Conservation (phyloP, 1,140 invertebrate species). For the Sinella curviseta region DNA sequence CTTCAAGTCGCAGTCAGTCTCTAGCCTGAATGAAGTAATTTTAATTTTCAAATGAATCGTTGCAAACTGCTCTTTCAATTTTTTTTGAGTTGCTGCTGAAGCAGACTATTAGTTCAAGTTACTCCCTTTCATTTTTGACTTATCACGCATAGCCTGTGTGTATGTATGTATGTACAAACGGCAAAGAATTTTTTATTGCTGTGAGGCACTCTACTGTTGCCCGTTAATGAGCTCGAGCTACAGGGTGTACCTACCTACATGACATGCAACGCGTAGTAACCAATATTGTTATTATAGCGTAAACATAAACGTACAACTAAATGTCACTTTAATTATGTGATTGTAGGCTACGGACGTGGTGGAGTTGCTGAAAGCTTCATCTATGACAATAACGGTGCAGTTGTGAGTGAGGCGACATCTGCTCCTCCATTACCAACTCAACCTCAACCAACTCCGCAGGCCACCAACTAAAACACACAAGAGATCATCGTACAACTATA, state of each 20-base stretch:
- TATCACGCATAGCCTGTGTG: not conserved
- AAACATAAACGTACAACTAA: not conserved
- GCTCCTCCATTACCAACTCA: slow-evolving; percentile 22
- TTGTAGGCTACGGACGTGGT: slow-evolving; percentile 63
- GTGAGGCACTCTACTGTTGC: not conserved
- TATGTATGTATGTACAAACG: no score
- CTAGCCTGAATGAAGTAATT: no score
- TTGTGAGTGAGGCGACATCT: slow-evolving; percentile 51
- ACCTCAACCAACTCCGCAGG: slow-evolving; percentile 32
- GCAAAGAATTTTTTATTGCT: not conserved
- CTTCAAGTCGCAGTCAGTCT: no score
- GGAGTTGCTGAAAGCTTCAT: slow-evolving; percentile 66
- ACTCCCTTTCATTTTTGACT: not conserved
- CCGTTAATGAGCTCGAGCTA: not conserved
- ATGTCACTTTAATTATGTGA: not conserved
- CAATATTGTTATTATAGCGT: not conserved
- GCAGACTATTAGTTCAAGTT: no score
- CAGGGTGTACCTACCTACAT: not conserved
- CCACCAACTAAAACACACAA: slow-evolving; percentile 35
- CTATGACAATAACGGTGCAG: slow-evolving; percentile 56
- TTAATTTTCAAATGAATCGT: no score
- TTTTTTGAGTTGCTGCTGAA: no score
- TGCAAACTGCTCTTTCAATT: no score
- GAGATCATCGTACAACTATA: slow-evolving; percentile 6
- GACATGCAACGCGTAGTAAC: not conserved